Percentiles rank a stretch among this genome's conserved stretches.
These are phyloP conservation scores for Ifrita kowaldi DNA, from an alignment of 2,113 vertebrate genomes.

Conservation along the genomic window DNA sequence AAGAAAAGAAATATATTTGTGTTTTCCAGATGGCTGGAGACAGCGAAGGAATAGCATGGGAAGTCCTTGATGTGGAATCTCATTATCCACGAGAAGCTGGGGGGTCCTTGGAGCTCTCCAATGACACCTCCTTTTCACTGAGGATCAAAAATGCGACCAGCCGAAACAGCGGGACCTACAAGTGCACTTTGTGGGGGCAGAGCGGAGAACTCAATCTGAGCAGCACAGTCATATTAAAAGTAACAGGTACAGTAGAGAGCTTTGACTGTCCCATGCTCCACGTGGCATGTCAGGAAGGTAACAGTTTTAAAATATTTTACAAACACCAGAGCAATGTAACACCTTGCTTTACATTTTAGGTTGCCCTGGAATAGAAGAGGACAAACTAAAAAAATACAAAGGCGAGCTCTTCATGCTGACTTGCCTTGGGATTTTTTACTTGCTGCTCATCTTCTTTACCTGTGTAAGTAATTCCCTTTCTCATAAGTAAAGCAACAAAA, in stretches of 20 bases:
- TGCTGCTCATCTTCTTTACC: constrained; percentile 76
- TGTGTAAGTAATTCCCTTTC: constrained; percentile 71
- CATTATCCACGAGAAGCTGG: neutral
- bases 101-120: neutral
- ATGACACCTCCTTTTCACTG: constrained; percentile 32
- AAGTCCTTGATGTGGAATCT: neutral
- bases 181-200: constrained; percentile 34
- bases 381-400: constrained; percentile 65
- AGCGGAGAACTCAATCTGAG: constrained; percentile 39
- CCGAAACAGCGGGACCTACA: constrained; percentile 51
- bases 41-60: neutral
- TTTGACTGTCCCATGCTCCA: neutral
- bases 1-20: neutral
- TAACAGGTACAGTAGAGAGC: constrained; percentile 69
- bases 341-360: constrained; percentile 52
- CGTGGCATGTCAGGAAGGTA: accelerated
- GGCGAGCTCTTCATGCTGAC: constrained; percentile 67
- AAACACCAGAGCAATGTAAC: neutral
- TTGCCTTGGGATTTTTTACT: constrained; percentile 72
- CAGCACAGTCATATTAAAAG: constrained; percentile 40
- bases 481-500: neutral
- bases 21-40: constrained; percentile 55
- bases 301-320: neutral
- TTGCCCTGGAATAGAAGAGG: constrained; percentile 40
- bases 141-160: constrained; percentile 57